These are phyloP conservation scores for Marisa cornuarietis DNA, from an alignment of 1,140 invertebrate species.

Conservation along the genomic window DNA sequence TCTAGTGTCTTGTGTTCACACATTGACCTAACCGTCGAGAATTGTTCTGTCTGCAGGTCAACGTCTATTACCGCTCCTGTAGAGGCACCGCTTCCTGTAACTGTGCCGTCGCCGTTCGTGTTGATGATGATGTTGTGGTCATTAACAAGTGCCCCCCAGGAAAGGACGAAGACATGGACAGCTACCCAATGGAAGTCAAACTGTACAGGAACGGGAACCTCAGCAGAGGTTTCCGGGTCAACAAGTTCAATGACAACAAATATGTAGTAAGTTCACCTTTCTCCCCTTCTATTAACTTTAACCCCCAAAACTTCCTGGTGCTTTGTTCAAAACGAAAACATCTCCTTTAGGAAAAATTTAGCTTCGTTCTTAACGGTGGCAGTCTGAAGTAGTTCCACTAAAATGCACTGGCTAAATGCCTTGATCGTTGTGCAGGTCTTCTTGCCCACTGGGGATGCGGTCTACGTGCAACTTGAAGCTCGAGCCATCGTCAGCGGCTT, in stretches of 20 bases:
- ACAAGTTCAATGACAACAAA: constrained; percentile 31
- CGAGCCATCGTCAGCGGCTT: constrained; percentile 27
- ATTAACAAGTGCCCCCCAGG: constrained; percentile 44
- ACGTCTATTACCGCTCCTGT: constrained; percentile 39
- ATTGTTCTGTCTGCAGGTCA: constrained; percentile 31
- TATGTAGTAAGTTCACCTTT: constrained; percentile 35
- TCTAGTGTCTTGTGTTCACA: too few relatives aligned
- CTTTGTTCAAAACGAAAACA: too few relatives aligned
- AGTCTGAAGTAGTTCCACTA: neutral
- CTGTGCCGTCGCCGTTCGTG: constrained; percentile 51
- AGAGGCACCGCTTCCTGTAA: constrained; percentile 46
- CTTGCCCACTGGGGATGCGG: constrained; percentile 48
- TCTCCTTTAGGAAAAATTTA: too few relatives aligned
- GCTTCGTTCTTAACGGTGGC: too few relatives aligned
- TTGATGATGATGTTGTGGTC: constrained; percentile 54
- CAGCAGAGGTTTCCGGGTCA: constrained; percentile 38
- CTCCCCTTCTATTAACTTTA: neutral
- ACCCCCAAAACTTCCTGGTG: too few relatives aligned
- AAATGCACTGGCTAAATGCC: neutral
- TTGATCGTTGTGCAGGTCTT: constrained; percentile 35
- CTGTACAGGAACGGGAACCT: constrained; percentile 45
- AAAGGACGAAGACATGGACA: constrained; percentile 10
- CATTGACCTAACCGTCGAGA: too few relatives aligned
- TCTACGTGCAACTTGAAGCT: constrained; percentile 40
- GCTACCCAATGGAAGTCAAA: constrained; percentile 32